Base-by-base conservation (phyloP, 1,140 invertebrate genomes). In the Yoshiicerus persimilis region DNA sequence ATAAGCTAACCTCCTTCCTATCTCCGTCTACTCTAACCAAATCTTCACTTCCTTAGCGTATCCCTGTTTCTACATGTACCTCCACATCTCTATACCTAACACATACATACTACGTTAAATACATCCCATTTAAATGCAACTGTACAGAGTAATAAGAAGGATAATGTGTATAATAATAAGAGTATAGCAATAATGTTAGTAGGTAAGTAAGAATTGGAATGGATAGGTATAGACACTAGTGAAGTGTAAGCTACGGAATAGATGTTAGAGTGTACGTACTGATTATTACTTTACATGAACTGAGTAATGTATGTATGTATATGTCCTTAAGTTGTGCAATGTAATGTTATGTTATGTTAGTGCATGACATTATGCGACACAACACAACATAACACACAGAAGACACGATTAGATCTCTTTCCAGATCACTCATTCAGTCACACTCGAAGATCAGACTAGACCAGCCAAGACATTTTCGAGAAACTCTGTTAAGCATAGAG, bases 401-500 rank as follows among this genome's bases (percentile, higher is more conserved):
- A 38, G 75, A 38, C 75, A 80, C 30, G 75, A 80, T 80, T 80
- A 80, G 75, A 80, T 80, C 75, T 80, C 75, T 32, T 80, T 80
- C 32, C 75, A 80, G 75, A 80, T 80, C 75, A 80, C 75, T 80
- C 75, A 80, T 80, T 80, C 75, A 80, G 75, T 80, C 75, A 80
- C 75, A 80, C 75, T 80, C 75, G 75, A 80, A 80, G 75, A 80
- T 80, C 75, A 80, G 75, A 80, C 75, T 80, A 80, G 75, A 80
- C 75, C 75, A 80, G 75, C 75, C 75, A 80, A 80, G 75, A 80
- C 13, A 80, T 80, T 80, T 80, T 80, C 20, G 4, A n/a, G 32
- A 6, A 32, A 80, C 34, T 80, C 30, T 34, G 38, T n/a, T 8
- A 10, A 47, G 20, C 41, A 47, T 47, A 47, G 41, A 47, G 41